Base-by-base conservation (phyloP, 2,113 vertebrate species). In the Hepsetus odoe region DNA sequence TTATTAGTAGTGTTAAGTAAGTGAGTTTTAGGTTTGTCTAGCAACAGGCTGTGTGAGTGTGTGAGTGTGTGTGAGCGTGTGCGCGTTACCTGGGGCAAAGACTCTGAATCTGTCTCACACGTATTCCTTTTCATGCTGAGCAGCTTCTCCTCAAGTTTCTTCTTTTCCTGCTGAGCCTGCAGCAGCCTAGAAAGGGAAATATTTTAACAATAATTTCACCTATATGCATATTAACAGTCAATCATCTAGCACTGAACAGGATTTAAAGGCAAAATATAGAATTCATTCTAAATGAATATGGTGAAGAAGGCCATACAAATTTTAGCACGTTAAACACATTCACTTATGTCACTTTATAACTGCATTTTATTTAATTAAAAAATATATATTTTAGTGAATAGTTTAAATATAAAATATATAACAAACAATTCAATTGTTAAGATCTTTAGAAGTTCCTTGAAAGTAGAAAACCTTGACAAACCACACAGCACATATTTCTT, bases 121-220 rank as follows among this genome's bases (percentile, higher is more conserved):
- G 83, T 79, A 42, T 95, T 91, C 40, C 90, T 92, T 75, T 92
- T 93, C 51, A 90, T 66, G 0, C 81, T 58, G 0, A 86, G 66
- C 14, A 91, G 85, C 0, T 95, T 90, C 14, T 91, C 90, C 77
- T 98, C 94, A 3, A 92, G 90, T 44, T 95, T 93, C 16, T 95
- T 93, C 72, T 94, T 95, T 85, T 96, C 95, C 87, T 90, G 87
- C 72, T 89, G 91, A 58, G 93, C 93, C 88, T 94, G 94, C 83
- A 94, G 82, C 24, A 98, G 90, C 85, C 97, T 98, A 86, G 26
- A 46, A 74, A 78, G 4, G n/a, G 28, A 59, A 38, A 82, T 11
- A 28, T 20, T 65, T 74, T 14, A 22, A 16, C 28, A 28, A 67
- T 35, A 74, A 73, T 35, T 42, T 30, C 22, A 33, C 33, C 51